Evolutionary conservation across 2,113 vertebrate species (phyloP), one percentile per base, ranked within the genome.

Genomic region (Argyrosomus japonicus): DNA sequence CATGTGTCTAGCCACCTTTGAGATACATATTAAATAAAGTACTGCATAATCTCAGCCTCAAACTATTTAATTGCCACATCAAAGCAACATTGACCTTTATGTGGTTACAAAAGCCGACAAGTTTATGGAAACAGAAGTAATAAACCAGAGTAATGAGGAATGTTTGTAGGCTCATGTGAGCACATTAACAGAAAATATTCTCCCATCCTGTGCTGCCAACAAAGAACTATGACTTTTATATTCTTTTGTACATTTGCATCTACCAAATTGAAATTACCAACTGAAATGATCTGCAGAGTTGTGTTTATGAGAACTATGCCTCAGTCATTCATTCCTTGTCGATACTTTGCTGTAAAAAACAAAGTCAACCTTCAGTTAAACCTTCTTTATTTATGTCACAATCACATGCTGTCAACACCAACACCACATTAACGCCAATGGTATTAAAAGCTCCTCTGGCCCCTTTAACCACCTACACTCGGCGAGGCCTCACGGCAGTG

Each of bases 1-100:
- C 57, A 70, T 87, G 76, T 57, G 69, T 77, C 40, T 27, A 14
- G 53, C 17, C 78, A 56, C 60, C 61, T 68, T 32, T 23, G 60
- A 75, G 81, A 80, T 77, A 51, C 50, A 74, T 78, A 84, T 81
- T 45, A 67, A 56, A 62, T 11, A 83, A 64, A 86, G 64, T 3
- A 13, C 65, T 47, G 76, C 0, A 77, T 56, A 56, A 83, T 82
- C 57, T 77, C 57, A 43, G 29, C 47, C 21, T 80, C 60, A 40
- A 40, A 40, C 56, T 68, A 72, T 88, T 88, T 86, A 75, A 69
- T 50, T 62, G 62, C 57, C 50, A 68, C 0, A 82, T 88, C 81
- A 85, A 91, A 87, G 67, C 64, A 65, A 68, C 14, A 19, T 1
- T 87, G 81, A 88, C 72, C 68, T 87, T 84, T 78, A 48, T 23